Evolutionary conservation across 2,113 vertebrate species (phyloP), one percentile per base, ranked within the genome.

Genomic region (Falcunculus frontatus): DNA sequence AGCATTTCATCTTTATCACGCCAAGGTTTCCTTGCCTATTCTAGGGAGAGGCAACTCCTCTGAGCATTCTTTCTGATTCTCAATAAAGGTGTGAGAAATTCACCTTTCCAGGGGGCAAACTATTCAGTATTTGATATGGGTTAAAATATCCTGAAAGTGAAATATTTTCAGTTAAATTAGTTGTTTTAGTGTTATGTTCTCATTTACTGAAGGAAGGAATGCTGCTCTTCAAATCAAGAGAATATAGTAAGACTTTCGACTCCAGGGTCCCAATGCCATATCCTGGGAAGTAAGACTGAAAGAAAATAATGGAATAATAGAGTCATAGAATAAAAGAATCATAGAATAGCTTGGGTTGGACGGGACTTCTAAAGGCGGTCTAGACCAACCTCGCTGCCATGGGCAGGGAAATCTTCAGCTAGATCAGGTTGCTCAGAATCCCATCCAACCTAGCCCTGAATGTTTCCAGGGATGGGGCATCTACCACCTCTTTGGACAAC

Each of bases 1-100:
- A 82, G 6, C 2, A 0, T 76, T 72, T 64, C 7, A 4, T 29
- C 63, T 41, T 59, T 37, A 55, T 14, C 3, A 1, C 0, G 1
- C 8, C 6, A 3, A 32, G 6, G 32, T 57, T 9, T 3, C 27
- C 52, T 44, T 78, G 30, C 12, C 23, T 33, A 6, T 39, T 29
- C 29, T 5, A 39, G 10, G 13, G 26, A 70, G 15, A 77, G 8
- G 4, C 17, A 70, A 22, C 47, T 55, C 22, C 33, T 79, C 21
- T 21, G 20, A 13, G 17, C 5, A 13, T 18, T 41, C 22, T 56
- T 75, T 74, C 64, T 75, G 37, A 44, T 75, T 82, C 30, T 79
- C 41, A 72, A 2, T n/a, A 44, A 17, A 68, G 7, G 6, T 27
- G 30, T 63, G 23, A 85, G 26, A 85, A 87, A 79, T 39, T 83